These are phyloP conservation scores for Drosophila sproati DNA, from an alignment of 1,140 invertebrate species.

Conservation along the genomic window DNA sequence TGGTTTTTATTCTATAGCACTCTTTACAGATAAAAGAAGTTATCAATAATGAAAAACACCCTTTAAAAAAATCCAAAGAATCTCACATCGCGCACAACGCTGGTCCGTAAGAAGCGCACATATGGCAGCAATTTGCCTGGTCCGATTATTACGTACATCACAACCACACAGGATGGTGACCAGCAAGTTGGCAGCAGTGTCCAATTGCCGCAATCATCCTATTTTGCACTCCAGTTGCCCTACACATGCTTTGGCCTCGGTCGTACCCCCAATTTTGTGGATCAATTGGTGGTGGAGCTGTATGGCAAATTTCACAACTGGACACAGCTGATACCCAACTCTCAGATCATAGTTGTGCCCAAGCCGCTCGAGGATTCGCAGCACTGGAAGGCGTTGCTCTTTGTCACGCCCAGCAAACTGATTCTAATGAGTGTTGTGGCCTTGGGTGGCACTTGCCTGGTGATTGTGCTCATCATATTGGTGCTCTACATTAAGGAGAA, in stretches of 20 bases:
- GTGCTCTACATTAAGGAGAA: slow-evolving; percentile 97
- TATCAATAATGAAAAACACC: background rate
- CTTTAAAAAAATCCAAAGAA: slow-evolving; percentile 87
- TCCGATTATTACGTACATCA: slow-evolving; percentile 94
- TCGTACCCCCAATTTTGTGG: slow-evolving; percentile 98
- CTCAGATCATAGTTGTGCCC: slow-evolving; percentile 98
- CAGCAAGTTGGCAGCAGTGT: slow-evolving; percentile 90
- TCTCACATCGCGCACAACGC: slow-evolving; percentile 88
- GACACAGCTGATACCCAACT: slow-evolving; percentile 98
- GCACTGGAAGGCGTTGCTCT: slow-evolving; percentile 96
- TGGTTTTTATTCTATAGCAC: background rate
- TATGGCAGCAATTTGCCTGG: slow-evolving; percentile 96
- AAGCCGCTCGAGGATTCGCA: slow-evolving; percentile 91
- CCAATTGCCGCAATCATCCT: slow-evolving; percentile 96
- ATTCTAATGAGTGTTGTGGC: slow-evolving; percentile 96
- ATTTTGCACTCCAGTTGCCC: slow-evolving; percentile 96
- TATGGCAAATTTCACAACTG: slow-evolving; percentile 90
- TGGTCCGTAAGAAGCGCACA: slow-evolving; percentile 91
- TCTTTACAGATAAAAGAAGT: background rate
- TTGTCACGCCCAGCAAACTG: slow-evolving; percentile 97
- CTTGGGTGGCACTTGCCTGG: slow-evolving; percentile 93
- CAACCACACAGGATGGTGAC: slow-evolving; percentile 92
- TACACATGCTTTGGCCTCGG: slow-evolving; percentile 98
- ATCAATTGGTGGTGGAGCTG: slow-evolving; percentile 93
- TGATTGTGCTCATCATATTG: slow-evolving; percentile 94